Conservation (phyloP, 1,140 invertebrate species). For the Brachionus angularis region DNA sequence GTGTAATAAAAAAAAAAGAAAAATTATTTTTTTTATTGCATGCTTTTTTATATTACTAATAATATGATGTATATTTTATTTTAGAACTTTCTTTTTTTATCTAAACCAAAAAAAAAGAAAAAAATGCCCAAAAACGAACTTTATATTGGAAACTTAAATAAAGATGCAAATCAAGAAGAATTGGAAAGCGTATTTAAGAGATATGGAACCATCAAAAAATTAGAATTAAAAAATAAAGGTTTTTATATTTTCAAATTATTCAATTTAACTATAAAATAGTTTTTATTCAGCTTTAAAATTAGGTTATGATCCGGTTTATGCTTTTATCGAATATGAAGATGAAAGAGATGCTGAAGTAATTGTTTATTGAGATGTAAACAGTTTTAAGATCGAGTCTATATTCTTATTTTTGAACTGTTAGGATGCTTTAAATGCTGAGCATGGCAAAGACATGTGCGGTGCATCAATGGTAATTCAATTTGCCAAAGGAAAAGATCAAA, state of each 20-base stretch:
- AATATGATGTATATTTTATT: no score
- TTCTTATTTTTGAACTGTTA: conserved; percentile 4
- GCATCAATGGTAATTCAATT: conserved; percentile 40
- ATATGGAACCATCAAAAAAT: conserved; percentile 27
- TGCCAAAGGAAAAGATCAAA: conserved; percentile 36
- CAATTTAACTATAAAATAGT: not conserved
- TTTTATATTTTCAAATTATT: not conserved
- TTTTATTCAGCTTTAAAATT: not conserved
- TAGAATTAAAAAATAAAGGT: conserved; percentile 34
- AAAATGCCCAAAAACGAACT: conserved; percentile 39
- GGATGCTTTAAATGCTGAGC: conserved; percentile 40
- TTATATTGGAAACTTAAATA: conserved; percentile 37
- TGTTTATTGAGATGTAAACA: not conserved
- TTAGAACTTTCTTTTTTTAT: no score
- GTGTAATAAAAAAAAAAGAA: no score
- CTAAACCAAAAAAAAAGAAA: no score
- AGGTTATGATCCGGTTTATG: conserved; percentile 65
- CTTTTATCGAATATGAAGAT: conserved; percentile 95
- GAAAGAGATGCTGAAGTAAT: conserved; percentile 88
- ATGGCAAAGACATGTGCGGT: conserved; percentile 40
- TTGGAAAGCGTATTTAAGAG: conserved; percentile 22
- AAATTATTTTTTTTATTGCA: no score
- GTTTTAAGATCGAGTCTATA: conserved; percentile 3
- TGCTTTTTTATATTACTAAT: no score
- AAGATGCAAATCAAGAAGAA: conserved; percentile 41